Conservation (phyloP, 2,797 vertebrate genomes). For the Brotula barbata region DNA sequence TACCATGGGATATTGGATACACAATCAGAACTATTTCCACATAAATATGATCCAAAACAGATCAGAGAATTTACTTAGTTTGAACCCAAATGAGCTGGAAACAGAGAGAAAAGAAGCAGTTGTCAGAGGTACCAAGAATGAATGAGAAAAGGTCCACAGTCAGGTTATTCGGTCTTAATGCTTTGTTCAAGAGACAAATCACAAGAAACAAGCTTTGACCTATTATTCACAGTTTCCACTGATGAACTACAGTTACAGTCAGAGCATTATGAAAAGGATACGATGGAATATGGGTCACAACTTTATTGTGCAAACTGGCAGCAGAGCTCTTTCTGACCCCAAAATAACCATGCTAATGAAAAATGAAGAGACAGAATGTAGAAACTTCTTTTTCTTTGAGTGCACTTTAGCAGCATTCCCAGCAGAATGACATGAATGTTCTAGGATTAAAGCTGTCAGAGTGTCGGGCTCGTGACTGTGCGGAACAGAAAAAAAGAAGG, state of each 20-base stretch:
- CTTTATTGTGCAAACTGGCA: conserved; percentile 21
- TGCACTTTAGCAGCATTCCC: conserved; percentile 14
- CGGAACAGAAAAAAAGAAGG: no score
- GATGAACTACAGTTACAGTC: neutral
- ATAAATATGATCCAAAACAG: no score
- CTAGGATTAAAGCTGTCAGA: neutral
- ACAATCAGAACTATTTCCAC: no score
- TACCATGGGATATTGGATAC: no score
- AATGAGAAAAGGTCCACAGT: conserved; percentile 7
- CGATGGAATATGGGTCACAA: conserved; percentile 49
- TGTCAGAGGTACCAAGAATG: no score
- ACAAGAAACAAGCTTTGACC: conserved; percentile 6
- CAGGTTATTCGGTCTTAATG: neutral
- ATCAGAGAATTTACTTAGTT: no score
- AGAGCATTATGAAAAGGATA: conserved; percentile 2
- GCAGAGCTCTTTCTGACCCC: conserved; percentile 32
- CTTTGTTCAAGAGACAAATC: conserved; percentile 6
- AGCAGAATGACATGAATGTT: conserved; percentile 12
- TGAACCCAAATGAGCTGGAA: neutral
- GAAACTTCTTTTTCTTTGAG: conserved; percentile 21
- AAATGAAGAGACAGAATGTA: conserved; percentile 48
- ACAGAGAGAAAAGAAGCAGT: neutral
- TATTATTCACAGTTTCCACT: conserved; percentile 2
- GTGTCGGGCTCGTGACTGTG: neutral
- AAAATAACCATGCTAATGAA: conserved; percentile 61